Base-by-base conservation (phyloP, 2,888 invertebrate species). In the Eurytoma californica region DNA sequence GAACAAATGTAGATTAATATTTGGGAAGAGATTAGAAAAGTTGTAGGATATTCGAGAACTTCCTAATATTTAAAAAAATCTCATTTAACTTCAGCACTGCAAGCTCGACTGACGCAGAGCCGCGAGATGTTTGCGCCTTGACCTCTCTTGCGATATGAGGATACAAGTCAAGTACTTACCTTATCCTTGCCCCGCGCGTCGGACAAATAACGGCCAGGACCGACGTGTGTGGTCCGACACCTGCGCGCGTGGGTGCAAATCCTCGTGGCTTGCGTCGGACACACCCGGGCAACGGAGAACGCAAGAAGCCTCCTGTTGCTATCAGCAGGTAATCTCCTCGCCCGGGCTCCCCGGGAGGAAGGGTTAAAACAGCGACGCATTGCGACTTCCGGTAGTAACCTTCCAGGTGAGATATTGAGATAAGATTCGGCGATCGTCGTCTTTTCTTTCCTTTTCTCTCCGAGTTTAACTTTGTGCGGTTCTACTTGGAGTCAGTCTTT, bases 201-300 rank as follows among this genome's bases (percentile, higher is more conserved):
- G 87, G 86, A 88, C 89, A 89, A 90, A 89, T 89, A 89, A 89
- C 88, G 55, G n/a, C 18, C 9, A 87, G 85, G 86, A 86, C 86
- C 88, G 81, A 87, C 87, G 88, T 88, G 90, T 89, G 90, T 89
- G 89, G 90, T 87, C 86, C 86, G 60, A 65, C 65, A 86, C 86
- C 85, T 86, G 88, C 88, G 89, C 87, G 88, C 24, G 24, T 24
- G 24, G 87, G 89, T 85, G 89, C 85, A 20, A 65, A 49, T 65
- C 65, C 65, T 47, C 65, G 14, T 39, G 18, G 18, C 18, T 69
- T 3, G 75, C 63, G 55, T 16, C 20, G 18, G 3, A 47, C 65
- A 14, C n/a, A 24, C 39, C 13, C 20, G 20, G 20, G 65, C 24
- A 47, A 55, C 3, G 24, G 61, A 61, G 18, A 60, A 63, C 60